Percentiles rank a stretch among this genome's conserved stretches.
Conservation (phyloP, 1,140 invertebrate species). For the Odontomachus brunneus region DNA sequence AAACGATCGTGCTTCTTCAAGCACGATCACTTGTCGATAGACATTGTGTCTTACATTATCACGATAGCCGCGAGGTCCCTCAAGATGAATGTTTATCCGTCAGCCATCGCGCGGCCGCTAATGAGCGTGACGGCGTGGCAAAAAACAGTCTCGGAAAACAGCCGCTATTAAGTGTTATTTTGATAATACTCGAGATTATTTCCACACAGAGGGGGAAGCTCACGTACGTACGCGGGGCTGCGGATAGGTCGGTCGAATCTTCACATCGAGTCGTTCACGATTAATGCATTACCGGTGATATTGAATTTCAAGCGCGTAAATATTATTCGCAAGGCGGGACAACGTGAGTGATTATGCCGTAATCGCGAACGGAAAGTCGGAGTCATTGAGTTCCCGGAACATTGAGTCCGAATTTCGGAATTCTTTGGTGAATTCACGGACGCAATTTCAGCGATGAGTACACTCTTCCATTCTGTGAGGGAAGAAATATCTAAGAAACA, state of each 20-base stretch:
- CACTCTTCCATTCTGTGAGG: no score
- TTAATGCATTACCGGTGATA: constrained; percentile 9
- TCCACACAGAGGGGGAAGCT: not conserved
- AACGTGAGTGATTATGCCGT: not conserved
- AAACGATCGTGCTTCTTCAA: no score
- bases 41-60: not conserved
- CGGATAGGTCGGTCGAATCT: not conserved
- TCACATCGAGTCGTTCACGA: not conserved
- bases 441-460: no score
- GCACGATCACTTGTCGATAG: not conserved
- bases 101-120: not conserved
- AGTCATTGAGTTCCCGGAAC: not conserved
- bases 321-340: not conserved
- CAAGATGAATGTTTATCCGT: constrained; percentile 4
- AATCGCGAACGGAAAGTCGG: not conserved
- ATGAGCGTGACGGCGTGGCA: not conserved
- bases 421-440: no score
- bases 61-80: not conserved
- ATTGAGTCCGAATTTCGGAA: not conserved
- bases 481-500: no score
- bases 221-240: not conserved
- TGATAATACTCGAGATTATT: constrained; percentile 13
- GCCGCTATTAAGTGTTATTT: constrained; percentile 37
- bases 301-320: not conserved
- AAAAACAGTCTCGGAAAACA: not conserved